A percentile compares a stretch with the other conserved stretches of the same genome.
phyloP scores from a whole-genome alignment of 2,113 vertebrate species.

The Pristiophorus japonicus region DNA sequence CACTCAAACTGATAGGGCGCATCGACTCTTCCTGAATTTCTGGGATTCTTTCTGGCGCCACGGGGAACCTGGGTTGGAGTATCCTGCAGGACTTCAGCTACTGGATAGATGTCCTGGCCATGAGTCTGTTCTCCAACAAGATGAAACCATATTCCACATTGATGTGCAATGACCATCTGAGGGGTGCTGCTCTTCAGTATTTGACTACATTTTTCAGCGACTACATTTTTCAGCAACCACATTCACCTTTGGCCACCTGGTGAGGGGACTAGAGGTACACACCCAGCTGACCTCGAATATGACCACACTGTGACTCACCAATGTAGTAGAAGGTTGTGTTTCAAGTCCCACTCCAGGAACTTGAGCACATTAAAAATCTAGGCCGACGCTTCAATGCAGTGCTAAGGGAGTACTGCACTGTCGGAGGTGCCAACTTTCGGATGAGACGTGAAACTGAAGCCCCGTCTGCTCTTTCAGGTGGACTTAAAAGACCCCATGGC shows the following conservation, averaged over 20 bases:
- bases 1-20: background rate
- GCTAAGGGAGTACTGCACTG: too few species aligned
- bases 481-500: too few species aligned
- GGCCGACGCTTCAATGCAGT: too few species aligned
- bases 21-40: background rate
- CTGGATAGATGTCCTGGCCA: background rate
- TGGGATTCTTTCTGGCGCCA: background rate
- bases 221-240: background rate
- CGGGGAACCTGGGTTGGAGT: background rate
- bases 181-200: background rate
- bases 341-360: too few species aligned
- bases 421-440: too few species aligned
- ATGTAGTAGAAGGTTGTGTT: background rate
- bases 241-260: background rate
- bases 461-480: too few species aligned
- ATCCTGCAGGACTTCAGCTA: background rate
- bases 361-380: too few species aligned
- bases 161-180: background rate
- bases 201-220: background rate
- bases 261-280: too few species aligned
- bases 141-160: too few species aligned
- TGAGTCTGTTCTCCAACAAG: background rate
- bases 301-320: background rate
- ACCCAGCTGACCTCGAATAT: background rate
- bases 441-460: too few species aligned